Evolutionary conservation across 2,797 vertebrate species (phyloP), one percentile per base, ranked within the genome.

Genomic region (Aeoliscus strigatus): DNA sequence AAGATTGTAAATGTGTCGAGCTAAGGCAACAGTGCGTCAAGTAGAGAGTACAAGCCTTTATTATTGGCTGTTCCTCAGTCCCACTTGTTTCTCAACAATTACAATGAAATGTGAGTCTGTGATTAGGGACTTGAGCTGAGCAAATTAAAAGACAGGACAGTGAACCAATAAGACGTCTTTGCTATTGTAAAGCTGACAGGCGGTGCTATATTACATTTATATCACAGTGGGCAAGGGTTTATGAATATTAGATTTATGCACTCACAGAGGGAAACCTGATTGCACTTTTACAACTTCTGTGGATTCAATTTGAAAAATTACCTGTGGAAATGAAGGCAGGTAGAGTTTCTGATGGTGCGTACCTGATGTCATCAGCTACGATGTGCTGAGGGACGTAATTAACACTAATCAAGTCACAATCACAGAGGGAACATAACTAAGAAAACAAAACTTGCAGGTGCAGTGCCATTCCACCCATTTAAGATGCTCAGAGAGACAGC

Each of bases 221-320:
- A 55, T 68, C 49, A 69, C 58, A 66, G 56, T 54, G 44, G 39
- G 38, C 34, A 51, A 9, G 27, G 27, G 31, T 75, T 77, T 74
- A 81, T 77, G 75, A 71, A 75, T 59, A 66, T 71, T 63, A 58
- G 63, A 85, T 81, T 70, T 73, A 78, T 74, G 61, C 39, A 46
- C 42, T 54, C 35, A 45, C 17, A 41, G 45, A 59, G 23, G 45
- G 24, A 62, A 72, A 54, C 38, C 52, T 51, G 42, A 73, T 56
- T 55, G 66, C 36, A 30, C 27, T 66, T 77, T 76, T 69, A 64
- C 44, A 74, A 53, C 31, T 13, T 70, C 24, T 47, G 36, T 51
- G 39, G 47, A 66, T 65, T 60, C 36, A 55, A 68, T 46, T 14
- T 45, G 44, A 50, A 56, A 66, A 71, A 49, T 3, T 16, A 61